Conservation (phyloP, 2,888 invertebrate genomes). For the Dysmachus trigonus region DNA sequence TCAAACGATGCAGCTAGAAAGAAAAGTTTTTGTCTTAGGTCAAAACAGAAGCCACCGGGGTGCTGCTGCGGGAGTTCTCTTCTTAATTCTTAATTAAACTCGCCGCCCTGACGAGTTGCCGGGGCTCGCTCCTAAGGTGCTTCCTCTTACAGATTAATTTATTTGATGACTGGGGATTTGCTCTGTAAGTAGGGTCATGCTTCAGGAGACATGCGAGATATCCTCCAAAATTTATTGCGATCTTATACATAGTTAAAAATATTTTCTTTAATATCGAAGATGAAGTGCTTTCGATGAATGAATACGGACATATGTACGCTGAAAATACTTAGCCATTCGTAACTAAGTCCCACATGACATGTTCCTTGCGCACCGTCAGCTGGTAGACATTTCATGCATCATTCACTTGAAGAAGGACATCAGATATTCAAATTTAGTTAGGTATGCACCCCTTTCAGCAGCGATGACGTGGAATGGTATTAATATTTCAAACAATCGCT, state of each 20-base stretch:
- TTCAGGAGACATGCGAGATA: background rate
- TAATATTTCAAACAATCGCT: background rate
- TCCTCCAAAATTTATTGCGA: background rate
- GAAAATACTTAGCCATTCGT: background rate
- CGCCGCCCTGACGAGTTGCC: background rate
- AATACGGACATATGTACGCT: background rate
- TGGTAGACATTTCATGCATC: background rate
- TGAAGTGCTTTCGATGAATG: background rate
- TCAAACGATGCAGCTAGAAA: background rate
- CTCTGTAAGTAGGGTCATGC: background rate
- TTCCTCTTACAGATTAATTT: background rate
- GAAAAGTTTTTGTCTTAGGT: constrained; percentile 23
- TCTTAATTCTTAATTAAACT: background rate
- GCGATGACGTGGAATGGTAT: background rate
- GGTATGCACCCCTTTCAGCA: background rate
- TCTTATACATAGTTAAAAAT: background rate
- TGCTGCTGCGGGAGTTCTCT: background rate
- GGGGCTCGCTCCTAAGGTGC: background rate
- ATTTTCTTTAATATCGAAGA: background rate
- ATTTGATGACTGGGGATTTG: background rate
- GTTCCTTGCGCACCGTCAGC: background rate
- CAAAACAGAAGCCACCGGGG: background rate
- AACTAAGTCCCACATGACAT: background rate
- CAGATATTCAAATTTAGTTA: background rate
- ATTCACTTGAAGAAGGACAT: background rate